Evolutionary conservation across 1,140 invertebrate genomes (phyloP).

Genomic region (Drosophila varians): DNA sequence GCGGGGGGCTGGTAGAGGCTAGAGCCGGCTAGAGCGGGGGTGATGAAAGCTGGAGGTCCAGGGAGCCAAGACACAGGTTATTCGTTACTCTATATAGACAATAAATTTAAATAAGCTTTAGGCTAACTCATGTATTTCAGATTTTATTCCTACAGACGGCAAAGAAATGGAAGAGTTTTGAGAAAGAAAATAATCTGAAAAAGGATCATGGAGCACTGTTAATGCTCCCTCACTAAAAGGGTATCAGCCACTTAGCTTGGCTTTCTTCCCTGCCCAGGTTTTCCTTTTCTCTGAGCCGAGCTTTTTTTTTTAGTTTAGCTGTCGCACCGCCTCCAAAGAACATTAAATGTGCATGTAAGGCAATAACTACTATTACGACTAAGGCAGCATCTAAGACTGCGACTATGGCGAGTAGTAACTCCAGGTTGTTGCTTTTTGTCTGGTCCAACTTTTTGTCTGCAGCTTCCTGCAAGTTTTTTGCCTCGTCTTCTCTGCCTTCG

Average conservation of each 20-base stretch:
- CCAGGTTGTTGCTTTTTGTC: conserved; percentile 46
- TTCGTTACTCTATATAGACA: background rate
- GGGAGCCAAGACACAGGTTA: conserved; percentile 22
- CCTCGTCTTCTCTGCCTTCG: background rate
- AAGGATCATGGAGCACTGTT: background rate
- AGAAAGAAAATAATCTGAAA: too few relatives aligned
- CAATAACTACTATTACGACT: conserved; percentile 76
- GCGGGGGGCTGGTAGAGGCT: background rate
- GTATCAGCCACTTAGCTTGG: conserved; percentile 20
- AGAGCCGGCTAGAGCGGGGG: background rate
- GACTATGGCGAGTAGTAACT: conserved; percentile 30
- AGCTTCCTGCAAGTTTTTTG: conserved; percentile 69
- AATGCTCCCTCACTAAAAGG: conserved; percentile 11
- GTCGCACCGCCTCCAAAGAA: conserved; percentile 67
- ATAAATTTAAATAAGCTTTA: background rate
- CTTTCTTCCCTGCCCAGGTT: conserved; percentile 4
- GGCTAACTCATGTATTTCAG: too few relatives aligned
- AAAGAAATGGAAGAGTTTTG: too few relatives aligned
- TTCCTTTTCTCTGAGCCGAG: conserved; percentile 15
- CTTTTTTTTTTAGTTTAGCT: conserved; percentile 46
- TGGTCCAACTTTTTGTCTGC: conserved; percentile 67
- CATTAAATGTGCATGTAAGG: conserved; percentile 80
- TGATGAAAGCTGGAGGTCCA: background rate
- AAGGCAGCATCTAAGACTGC: conserved; percentile 33
- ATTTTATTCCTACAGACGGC: too few relatives aligned